Conservation (phyloP, 92 coral and sea anemone species). For the Actinernus sp. region DNA sequence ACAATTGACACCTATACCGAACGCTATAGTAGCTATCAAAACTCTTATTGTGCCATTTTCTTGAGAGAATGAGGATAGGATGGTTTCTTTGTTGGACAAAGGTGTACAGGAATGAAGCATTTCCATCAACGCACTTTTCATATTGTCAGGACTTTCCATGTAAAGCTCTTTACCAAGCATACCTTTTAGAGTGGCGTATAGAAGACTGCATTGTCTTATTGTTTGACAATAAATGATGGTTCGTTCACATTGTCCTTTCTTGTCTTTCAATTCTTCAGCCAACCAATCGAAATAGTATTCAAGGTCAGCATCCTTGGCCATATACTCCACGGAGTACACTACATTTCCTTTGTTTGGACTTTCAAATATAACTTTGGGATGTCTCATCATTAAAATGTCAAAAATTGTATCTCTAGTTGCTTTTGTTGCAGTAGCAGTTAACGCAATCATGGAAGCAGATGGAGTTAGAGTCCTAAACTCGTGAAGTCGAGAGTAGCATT, state of each 20-base stretch:
- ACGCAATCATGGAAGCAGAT: conserved; percentile 6
- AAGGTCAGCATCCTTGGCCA: conserved; percentile 45
- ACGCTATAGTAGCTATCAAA: too few species aligned
- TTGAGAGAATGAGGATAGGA: too few species aligned
- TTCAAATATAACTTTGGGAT: conserved; percentile 22
- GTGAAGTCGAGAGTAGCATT: conserved; percentile 37
- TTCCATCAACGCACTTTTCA: too few species aligned
- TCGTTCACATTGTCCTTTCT: conserved; percentile 39
- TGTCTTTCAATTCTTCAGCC: conserved; percentile 45
- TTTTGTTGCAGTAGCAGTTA: too few species aligned
- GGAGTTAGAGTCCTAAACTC: conserved; percentile 39
- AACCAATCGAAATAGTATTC: conserved; percentile 53
- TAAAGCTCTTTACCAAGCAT: too few species aligned
- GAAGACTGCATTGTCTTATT: conserved; percentile 65
- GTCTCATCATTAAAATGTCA: conserved; percentile 26
- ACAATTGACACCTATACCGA: too few species aligned
- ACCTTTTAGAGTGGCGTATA: conserved; percentile 66
- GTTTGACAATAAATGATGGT: conserved; percentile 78
- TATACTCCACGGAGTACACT: conserved; percentile 47
- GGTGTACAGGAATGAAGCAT: conserved; percentile 60
- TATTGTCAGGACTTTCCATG: too few species aligned
- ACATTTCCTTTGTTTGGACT: conserved; percentile 62
- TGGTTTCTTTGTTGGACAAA: too few species aligned
- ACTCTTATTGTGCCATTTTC: conserved; percentile 28
- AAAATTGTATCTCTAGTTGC: conserved; percentile 26